These are phyloP conservation scores for Scaptomyza tumidula DNA, from an alignment of 2,888 invertebrate genomes.

Conservation along the genomic window DNA sequence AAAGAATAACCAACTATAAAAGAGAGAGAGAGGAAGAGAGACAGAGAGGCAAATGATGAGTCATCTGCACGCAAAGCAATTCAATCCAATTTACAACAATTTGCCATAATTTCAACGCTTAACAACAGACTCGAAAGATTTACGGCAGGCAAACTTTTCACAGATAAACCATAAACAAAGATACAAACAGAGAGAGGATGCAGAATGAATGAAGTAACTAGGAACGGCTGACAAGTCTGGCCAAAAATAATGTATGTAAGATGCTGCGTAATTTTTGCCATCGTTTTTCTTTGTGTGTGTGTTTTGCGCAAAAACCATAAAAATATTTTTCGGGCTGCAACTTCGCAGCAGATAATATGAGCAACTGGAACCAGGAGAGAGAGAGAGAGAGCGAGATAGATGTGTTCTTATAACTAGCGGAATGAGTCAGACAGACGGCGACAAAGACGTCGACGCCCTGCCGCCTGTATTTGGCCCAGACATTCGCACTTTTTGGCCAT, in stretches of 20 bases:
- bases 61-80: slow-evolving; percentile 62
- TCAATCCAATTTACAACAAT: slow-evolving; percentile 73
- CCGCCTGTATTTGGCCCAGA: slow-evolving; percentile 49
- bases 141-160: slow-evolving; percentile 65
- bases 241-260: slow-evolving; percentile 22
- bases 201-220: not conserved
- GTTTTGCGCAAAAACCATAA: slow-evolving; percentile 46
- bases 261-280: slow-evolving; percentile 63
- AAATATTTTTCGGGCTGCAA: slow-evolving; percentile 67
- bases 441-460: slow-evolving; percentile 59
- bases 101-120: slow-evolving; percentile 76
- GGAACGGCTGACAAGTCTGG: slow-evolving; percentile 32
- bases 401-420: slow-evolving; percentile 12
- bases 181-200: not conserved
- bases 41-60: slow-evolving; percentile 43
- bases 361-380: not conserved
- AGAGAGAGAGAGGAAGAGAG: not conserved
- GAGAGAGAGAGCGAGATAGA: slow-evolving; percentile 7
- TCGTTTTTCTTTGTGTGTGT: slow-evolving; percentile 17
- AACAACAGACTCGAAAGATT: slow-evolving; percentile 65
- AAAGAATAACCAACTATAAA: slow-evolving; percentile 30
- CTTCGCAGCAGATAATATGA: slow-evolving; percentile 17
- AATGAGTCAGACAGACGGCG: slow-evolving; percentile 69
- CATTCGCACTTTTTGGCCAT: slow-evolving; percentile 70
- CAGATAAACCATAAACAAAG: slow-evolving; percentile 27